Evolutionary conservation across 2,797 vertebrate genomes (phyloP).

Genomic region (Pseudochirops cupreus): DNA sequence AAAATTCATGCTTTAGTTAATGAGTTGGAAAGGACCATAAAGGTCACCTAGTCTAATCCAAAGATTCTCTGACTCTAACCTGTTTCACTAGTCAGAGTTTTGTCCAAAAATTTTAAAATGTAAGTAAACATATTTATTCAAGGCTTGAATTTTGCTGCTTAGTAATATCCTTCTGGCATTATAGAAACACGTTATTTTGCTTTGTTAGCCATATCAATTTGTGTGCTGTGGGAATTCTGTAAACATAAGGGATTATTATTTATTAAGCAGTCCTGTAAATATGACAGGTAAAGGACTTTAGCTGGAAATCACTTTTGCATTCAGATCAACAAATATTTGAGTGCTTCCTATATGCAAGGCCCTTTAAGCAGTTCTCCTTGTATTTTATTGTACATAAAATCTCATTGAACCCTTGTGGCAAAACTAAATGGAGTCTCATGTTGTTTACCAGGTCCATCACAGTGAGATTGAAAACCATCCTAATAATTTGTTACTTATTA

Average conservation of each 20-base stretch:
- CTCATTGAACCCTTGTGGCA: neutral
- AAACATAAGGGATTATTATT: neutral
- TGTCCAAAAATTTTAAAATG: neutral
- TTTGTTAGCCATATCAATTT: neutral
- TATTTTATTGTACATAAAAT: neutral
- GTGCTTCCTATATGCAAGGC: neutral
- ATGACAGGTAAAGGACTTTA: constrained; percentile 13
- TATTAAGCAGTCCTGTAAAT: neutral
- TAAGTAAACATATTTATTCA: neutral
- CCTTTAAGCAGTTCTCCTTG: neutral
- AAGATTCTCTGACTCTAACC: neutral
- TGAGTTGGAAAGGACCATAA: neutral
- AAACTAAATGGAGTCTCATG: neutral
- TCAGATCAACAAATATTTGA: neutral
- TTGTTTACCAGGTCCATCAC: constrained; percentile 9
- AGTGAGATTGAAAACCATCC: neutral
- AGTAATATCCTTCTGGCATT: neutral
- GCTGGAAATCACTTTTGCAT: constrained; percentile 19
- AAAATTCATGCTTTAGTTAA: neutral
- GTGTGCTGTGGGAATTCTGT: neutral
- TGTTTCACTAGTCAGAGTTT: neutral
- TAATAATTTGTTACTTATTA: neutral
- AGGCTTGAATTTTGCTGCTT: neutral
- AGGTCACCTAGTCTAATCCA: neutral
- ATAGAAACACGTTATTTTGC: neutral